A percentile compares a stretch with the other conserved stretches of the same genome.
Evolutionary conservation across 2,113 vertebrate genomes (phyloP).

Genomic region (Dermatemys mawii): DNA sequence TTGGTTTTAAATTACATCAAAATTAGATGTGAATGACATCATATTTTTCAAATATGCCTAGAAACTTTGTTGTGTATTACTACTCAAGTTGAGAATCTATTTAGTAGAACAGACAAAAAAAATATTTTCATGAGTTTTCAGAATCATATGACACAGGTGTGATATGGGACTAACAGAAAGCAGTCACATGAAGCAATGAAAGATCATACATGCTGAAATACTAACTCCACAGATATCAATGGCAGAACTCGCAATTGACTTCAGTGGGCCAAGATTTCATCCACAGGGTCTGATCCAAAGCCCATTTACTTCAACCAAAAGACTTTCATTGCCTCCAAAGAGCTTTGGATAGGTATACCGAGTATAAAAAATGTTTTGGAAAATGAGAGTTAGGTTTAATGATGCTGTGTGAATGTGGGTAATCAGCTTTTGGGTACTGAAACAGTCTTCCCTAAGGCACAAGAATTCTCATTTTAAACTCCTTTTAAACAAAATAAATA

Average conservation of each 20-base stretch:
- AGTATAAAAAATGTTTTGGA: not conserved
- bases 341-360: not conserved
- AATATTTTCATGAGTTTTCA: accelerated
- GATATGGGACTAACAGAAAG: not conserved
- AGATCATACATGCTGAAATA: not conserved
- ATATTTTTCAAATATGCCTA: not conserved
- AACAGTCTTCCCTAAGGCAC: not conserved
- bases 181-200: not conserved
- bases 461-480: not conserved
- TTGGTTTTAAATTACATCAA: constrained; percentile 42
- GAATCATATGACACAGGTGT: not conserved
- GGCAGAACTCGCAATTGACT: not conserved
- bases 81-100: not conserved
- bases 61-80: not conserved
- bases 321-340: not conserved
- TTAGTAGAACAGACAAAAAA: accelerated
- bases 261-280: not conserved
- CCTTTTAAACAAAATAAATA: not conserved
- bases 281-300: not conserved
- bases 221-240: not conserved
- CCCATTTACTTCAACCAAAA: not conserved
- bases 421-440: not conserved
- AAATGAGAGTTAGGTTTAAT: not conserved
- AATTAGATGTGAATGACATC: not conserved
- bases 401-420: not conserved